Evolutionary conservation across 2,888 invertebrate species (phyloP), one percentile per base, ranked within the genome.

Genomic region (Lordiphosa andalusiaca): DNA sequence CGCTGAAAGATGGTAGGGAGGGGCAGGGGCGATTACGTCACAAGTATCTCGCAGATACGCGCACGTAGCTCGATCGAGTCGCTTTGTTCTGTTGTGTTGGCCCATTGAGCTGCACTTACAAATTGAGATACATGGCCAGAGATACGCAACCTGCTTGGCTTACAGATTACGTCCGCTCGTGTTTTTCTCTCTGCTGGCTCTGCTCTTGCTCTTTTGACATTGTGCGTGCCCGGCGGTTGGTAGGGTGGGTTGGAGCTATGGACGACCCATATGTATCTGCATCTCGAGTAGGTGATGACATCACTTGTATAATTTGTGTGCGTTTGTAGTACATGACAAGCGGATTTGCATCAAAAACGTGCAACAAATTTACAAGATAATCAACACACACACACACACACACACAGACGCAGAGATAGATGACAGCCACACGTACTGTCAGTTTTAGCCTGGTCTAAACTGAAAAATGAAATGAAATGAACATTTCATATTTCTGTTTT

Each of bases 271-370:
- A 33, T 42, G 42, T 19, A 48, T 48, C 33, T 46, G 38, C 37
- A 51, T 60, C 46, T 66, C 48, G 39, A 51, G 53, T 55, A 56
- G 55, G 56, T 57, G 67, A 67, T 67, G 67, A 54, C 67, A 66
- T 69, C 72, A 69, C 53, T 63, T 63, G 63, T 57, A 37, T 46
- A 25, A 54, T 71, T 67, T 60, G 44, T 52, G 21, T 55, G 60
- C 3, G 12, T 37, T 46, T 55, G 53, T 37, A 6, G 51, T 53
- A 57, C 56, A 62, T 67, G 67, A 63, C 67, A 67, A 50, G 67
- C 67, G 67, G 67, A 67, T 67, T 67, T 67, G 67, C 63, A 67
- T 63, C 57, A 41, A 38, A 63, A 69, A 72, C 72, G 62, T 71
- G 69, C 62, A 52, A 42, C 56, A 71, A 67, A 64, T 70, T 70